A percentile compares a stretch with the other conserved stretches of the same genome.
phyloP scores from a whole-genome alignment of 2,113 vertebrate genomes.

The Cavia porcellus region DNA sequence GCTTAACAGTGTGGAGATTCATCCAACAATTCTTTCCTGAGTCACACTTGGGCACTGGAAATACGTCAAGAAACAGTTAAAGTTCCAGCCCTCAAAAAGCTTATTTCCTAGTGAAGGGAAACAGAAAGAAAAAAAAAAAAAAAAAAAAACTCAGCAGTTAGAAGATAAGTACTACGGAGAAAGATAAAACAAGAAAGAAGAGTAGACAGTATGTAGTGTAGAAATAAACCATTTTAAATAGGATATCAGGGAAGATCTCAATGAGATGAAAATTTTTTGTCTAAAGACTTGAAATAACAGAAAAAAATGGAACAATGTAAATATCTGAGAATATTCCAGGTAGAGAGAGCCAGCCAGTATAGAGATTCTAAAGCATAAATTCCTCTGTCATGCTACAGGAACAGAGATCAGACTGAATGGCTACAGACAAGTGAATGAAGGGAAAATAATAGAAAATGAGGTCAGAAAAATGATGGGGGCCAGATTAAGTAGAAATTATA shows the following conservation, averaged over 20 bases:
- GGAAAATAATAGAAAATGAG: background rate
- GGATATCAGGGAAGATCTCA: background rate
- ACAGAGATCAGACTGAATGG: background rate
- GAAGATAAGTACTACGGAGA: conserved; percentile 7
- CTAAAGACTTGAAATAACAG: conserved; percentile 4
- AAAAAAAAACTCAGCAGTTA: background rate
- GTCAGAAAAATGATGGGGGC: background rate
- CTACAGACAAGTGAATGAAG: background rate
- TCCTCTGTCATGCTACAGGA: background rate
- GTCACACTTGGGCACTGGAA: background rate
- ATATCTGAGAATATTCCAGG: background rate
- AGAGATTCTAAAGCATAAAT: conserved; percentile 2
- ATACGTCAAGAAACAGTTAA: conserved; percentile 27
- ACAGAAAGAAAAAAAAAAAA: background rate
- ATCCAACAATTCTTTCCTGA: conserved; percentile 28
- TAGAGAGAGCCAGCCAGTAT: background rate
- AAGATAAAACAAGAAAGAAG: conserved; percentile 3
- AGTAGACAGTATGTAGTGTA: background rate
- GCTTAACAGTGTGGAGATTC: background rate
- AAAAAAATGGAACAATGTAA: background rate
- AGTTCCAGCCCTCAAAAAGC: background rate
- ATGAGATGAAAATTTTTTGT: conserved; percentile 4
- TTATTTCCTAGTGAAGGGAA: background rate
- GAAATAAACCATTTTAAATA: conserved; percentile 18
- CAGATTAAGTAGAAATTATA: background rate